These are phyloP conservation scores for Trididemnum clinides DNA, from an alignment of 23 tunicate species.

Conservation along the genomic window DNA sequence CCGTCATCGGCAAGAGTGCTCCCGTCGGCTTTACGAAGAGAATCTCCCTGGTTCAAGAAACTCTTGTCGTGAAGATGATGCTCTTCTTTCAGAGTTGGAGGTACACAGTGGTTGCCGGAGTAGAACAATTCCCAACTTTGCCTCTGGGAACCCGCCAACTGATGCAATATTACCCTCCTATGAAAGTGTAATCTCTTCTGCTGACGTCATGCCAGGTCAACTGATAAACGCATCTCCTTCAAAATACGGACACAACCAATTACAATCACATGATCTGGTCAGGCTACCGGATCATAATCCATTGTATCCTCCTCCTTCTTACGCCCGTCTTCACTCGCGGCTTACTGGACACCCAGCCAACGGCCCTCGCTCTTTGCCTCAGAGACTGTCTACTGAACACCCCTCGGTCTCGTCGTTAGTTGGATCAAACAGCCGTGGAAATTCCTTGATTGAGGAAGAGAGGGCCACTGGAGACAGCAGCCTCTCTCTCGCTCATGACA, in stretches of 20 bases:
- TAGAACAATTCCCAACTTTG: background rate
- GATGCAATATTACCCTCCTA: conserved; percentile 67
- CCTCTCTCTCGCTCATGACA: background rate
- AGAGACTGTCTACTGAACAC: too few species aligned
- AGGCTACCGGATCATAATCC: conserved; percentile 10
- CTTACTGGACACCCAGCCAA: conserved; percentile 6
- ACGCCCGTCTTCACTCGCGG: conserved; percentile 49
- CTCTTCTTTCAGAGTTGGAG: conserved; percentile 41
- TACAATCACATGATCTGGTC: conserved; percentile 17
- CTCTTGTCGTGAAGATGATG: conserved; percentile 10
- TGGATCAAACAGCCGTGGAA: too few species aligned
- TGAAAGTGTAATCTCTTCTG: conserved; percentile 66
- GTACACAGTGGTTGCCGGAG: background rate
- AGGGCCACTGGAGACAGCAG: too few species aligned
- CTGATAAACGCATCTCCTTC: conserved; percentile 2
- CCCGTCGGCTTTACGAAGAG: background rate
- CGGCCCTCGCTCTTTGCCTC: too few species aligned
- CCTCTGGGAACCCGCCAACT: background rate
- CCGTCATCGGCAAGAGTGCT: background rate
- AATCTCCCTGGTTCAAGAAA: background rate
- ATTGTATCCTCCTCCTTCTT: conserved; percentile 81
- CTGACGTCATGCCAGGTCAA: background rate
- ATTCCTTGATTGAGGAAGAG: too few species aligned
- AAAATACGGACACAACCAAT: conserved; percentile 3
- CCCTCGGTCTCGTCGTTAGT: too few species aligned